phyloP scores from a whole-genome alignment of 2,797 vertebrate genomes.

The Bryconaethiops microstoma region DNA sequence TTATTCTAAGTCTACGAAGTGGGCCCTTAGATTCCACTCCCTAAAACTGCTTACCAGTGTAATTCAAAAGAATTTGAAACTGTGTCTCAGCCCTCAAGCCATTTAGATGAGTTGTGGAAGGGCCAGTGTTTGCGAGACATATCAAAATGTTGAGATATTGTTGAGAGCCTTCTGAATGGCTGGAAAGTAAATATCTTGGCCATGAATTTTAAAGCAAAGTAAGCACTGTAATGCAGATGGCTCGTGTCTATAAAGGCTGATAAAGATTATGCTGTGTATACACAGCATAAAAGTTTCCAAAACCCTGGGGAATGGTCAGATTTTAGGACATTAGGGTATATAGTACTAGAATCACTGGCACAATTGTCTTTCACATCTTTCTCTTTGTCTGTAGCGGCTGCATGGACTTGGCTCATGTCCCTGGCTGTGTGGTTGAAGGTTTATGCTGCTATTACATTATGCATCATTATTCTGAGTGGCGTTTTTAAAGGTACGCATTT shows the following conservation, averaged over 20 bases:
- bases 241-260: not conserved
- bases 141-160: not conserved
- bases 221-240: not conserved
- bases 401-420: not conserved
- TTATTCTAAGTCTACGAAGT: no score
- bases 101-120: conserved; percentile 38
- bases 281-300: conserved; percentile 22
- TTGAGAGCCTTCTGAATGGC: conserved; percentile 10
- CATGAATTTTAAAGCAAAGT: not conserved
- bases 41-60: not conserved
- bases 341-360: not conserved
- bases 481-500: not conserved
- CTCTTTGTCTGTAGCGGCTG: not conserved
- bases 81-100: conserved; percentile 57
- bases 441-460: conserved; percentile 16
- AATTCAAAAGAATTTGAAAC: not conserved
- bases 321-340: not conserved
- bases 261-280: not conserved
- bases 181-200: conserved; percentile 6
- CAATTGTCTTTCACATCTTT: conserved; percentile 10
- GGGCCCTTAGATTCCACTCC: not conserved
- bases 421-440: not conserved
- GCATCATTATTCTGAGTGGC: conserved; percentile 1
- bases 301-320: not conserved
- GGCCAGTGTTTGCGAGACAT: conserved; percentile 8